Evolutionary conservation across 1,140 invertebrate genomes (phyloP), one percentile per base, ranked within the genome.

Genomic region (Atopsyche davidsoni): DNA sequence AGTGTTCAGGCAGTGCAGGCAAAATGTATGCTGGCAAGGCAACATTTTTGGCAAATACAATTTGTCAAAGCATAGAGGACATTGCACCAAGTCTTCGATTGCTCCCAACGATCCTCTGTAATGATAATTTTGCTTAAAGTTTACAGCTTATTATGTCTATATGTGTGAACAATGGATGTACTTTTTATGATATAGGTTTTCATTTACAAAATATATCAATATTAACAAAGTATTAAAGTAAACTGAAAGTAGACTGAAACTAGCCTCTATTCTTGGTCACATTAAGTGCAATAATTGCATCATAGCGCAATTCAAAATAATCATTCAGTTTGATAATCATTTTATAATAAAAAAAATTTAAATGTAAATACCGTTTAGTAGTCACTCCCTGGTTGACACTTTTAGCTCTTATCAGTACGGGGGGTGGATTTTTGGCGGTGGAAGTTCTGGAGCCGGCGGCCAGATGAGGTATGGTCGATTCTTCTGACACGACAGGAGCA

Each of bases 1-100:
- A 28, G 66, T 67, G 52, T 74, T 69, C 9, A 86, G 70, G 57
- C 83, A 86, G 11, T 72, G 63, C 31, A 77, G 62, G 60, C 86
- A 87, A 64, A 87, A 88, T 0, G 85, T 86, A 64, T 87, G 84
- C 61, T 86, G 84, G 61, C 85, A 88, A 3, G 81, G 80, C 50
- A 87, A 64, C 72, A 86, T 80, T 61, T 80, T 81, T 1, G 85
- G 83, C 22, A 78, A 70, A 47, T 72, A 75, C 19, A 82, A 73
- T 46, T 79, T 71, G 59, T 86, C 81, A 18, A 86, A 62, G 60
- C 86, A 89, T 34, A 89, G 73, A 2, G 81, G 68, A 64, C 86
- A 89, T 60, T 80, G 78, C 2, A 87, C 67, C 6, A 87, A 63
- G 32, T 85, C 79, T 60, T 85, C 79, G 36, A 87, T 67, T 0